Base-by-base conservation (phyloP, 2,888 invertebrate genomes). In the Phania funesta region DNA sequence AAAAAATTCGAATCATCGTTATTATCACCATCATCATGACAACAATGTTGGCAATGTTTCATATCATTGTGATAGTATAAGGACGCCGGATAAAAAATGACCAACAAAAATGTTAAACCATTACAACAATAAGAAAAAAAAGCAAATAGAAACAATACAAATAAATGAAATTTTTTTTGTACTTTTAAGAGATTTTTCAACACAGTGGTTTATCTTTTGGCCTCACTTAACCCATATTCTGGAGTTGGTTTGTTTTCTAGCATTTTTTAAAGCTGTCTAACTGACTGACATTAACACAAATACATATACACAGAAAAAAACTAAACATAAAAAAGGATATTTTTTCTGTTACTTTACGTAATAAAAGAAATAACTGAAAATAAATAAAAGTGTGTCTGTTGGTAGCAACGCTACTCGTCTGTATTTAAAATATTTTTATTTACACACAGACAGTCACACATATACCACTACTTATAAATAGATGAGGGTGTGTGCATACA, bases 171-270 rank as follows among this genome's bases (percentile, higher is more conserved):
- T 70, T 70, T 74, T 35, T 74, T 80, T 73, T 58, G 38, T 64
- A 38, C 62, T 7, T 54, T 64, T 52, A 58, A 81, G 44, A 70
- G 58, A 78, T 70, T 78, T 78, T 78, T 78, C 78, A 78, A 74
- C 74, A 82, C 78, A 75, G 70, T 82, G 70, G 82, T 78, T 82
- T 82, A 82, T 82, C 78, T 70, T 78, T 82, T 82, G 82, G 82
- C 82, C 82, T 75, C 78, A 82, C 82, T 82, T 82, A 78, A 82
- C 82, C 82, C 65, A 82, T 65, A 82, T 82, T 74, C 50, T 41
- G 50, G 29, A 78, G 71, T 65, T 71, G 35, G 35, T 56, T 64
- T 65, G 20, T 65, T 48, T 58, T 35, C 7, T 35, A 22, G 29
- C 13, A 29, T 48, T 71, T 75, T 68, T 52, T 48, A 26, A 73